Evolutionary conservation across 2,113 vertebrate species (phyloP), one percentile per base, ranked within the genome.

Genomic region (Catharus minimus): DNA sequence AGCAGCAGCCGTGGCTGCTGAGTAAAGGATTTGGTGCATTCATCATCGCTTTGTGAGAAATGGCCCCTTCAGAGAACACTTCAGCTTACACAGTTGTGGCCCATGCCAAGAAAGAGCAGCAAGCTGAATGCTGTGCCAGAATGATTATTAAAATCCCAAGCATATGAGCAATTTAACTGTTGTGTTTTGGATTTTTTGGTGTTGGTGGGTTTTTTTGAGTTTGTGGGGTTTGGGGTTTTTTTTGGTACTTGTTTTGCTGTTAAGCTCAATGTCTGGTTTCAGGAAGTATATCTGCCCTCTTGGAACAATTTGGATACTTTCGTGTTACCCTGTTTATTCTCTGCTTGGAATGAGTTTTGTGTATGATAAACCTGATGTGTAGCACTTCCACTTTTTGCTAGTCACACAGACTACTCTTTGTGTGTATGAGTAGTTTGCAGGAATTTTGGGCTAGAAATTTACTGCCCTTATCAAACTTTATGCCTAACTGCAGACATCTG

Each of bases 41-140:
- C 77, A 82, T 87, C 62, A 86, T 27, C 81, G 62, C 39, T 1
- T 22, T 74, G 90, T 84, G 88, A 90, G 88, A 93, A 94, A 66
- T 32, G 84, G 77, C 38, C 77, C 66, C 92, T 86, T 90, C 26
- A 88, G 93, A 93, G 74, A 87, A 16, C 66, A 27, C 46, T 53
- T 61, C 49, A 81, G 71, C 65, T 92, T 36, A 32, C 55, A 68
- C 44, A 72, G 38, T 36, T 76, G 55, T 60, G 58, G 60, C 76
- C 39, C 43, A 2, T 92, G 95, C 95, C 92, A 84, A 89, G 57
- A 88, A 56, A 60, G 52, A 81, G 74, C 89, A 73, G 65, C 15
- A 17, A 52, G 19, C 56, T 89, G 75, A n/a, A 30, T 38, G 33
- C 57, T 44, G 33, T 87, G 44, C 74, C 76, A 56, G 47, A 41